Evolutionary conservation across 2,888 invertebrate species (phyloP), one percentile per base, ranked within the genome.

Genomic region (Melanotus villosus): DNA sequence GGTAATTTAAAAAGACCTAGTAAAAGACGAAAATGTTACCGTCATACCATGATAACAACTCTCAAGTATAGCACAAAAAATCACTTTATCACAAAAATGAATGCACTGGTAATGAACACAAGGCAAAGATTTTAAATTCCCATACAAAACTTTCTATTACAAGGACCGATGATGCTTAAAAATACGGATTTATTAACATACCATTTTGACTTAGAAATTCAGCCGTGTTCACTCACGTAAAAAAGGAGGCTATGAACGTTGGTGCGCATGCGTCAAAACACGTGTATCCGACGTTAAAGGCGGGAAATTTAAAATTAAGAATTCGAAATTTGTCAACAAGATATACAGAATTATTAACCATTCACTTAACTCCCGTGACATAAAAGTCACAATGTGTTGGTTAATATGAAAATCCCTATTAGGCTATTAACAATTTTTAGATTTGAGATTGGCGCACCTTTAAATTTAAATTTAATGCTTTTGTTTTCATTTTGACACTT

Each of bases 161-260:
- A 19, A 19, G 45, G 10, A 19, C 23, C 10, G 76, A 77, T 76
- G 74, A 70, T 65, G 58, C 19, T 68, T 52, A 70, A 72, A 76
- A 75, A 71, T 63, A n/a, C 7, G 43, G 79, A 80, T 80, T 77
- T 76, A 75, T 77, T 77, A 73, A 81, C 83, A 56, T 82, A 82
- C 82, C 83, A 83, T 83, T 80, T 80, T 82, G 78, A 73, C 73
- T 73, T 60, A 67, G 62, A 71, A 78, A 77, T 72, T 72, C 75
- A 21, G 47, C 47, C 21, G 26, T 30, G 14, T 30, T 30, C 52
- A 52, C 30, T 30, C 12, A 45, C 45, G 19, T 10, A 45, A 52
- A 41, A 1, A 30, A 52, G 52, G 14, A 12, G 23, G 52, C 2
- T 30, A 0, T 30, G 16, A 9, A 14, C 2, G 1, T 16, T 5